Evolutionary conservation across 2,797 vertebrate species (phyloP), one percentile per base, ranked within the genome.

Genomic region (Cottoperca gobio): DNA sequence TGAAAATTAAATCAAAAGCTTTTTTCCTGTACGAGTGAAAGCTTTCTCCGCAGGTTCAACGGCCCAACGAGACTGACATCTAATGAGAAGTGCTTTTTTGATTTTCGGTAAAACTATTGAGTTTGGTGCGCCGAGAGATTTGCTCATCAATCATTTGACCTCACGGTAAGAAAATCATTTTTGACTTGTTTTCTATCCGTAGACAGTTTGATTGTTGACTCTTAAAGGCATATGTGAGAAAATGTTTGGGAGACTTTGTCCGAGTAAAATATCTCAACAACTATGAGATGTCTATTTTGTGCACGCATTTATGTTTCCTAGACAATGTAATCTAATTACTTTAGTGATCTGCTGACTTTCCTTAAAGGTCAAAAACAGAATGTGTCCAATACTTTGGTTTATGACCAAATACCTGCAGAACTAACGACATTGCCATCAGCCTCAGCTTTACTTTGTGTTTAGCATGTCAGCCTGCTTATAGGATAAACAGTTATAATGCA

Each of bases 91-190:
- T 11, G 28, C 6, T 43, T 67, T 76, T 70, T 26, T 24, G 26
- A 24, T 43, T 62, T 73, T 26, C 24, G 57, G 46, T 35, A 33
- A 74, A 78, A 45, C 16, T 28, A 35, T 28, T 46, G 24, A 74
- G 31, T 61, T 55, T 45, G 33, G 35, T 49, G 26, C 23, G 21
- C n/a, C 59, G 37, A 65, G 45, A 67, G 58, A 62, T 42, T 69
- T 52, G 26, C 37, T 45, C 43, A 55, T 84, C 73, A 72, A 59
- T 83, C 70, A 71, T 45, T 40, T 48, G 33, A 55, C 31, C 59
- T 49, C 72, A 58, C 63, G 19, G 50, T 45, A n/a, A 76, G 57
- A 45, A 80, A 72, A 49, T 60, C 43, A 72, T 81, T 11, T 52
- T 43, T 55, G 1, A 12, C 7, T 55, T 64, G 7, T 50, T 68